Percentiles rank a stretch among this genome's conserved stretches.
These are phyloP conservation scores for Drosophila ohnishii DNA, from an alignment of 1,140 invertebrate genomes.

Conservation along the genomic window DNA sequence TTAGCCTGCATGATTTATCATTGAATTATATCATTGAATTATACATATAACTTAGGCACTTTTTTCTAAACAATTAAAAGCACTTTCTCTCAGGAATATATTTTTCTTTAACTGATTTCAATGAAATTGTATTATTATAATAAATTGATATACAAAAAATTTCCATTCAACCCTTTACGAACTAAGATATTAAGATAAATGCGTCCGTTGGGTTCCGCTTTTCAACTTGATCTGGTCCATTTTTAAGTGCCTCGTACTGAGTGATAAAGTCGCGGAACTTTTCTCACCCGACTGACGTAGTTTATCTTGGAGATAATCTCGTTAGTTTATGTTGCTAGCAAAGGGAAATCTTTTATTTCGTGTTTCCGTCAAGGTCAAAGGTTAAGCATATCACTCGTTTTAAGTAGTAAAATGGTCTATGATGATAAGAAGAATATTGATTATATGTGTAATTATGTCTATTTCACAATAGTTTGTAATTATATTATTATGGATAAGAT, in stretches of 20 bases:
- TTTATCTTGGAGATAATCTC: conserved; percentile 36
- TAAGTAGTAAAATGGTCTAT: too few relatives aligned
- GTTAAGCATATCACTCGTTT: not conserved
- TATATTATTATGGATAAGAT: not conserved
- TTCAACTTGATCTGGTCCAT: conserved; percentile 26
- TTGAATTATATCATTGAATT: conserved; percentile 42
- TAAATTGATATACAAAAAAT: not conserved
- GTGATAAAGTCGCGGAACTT: conserved; percentile 33
- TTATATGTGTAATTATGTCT: too few relatives aligned
- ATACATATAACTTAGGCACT: too few relatives aligned
- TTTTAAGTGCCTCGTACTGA: conserved; percentile 9
- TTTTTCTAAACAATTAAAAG: not conserved
- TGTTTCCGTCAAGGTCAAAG: not conserved
- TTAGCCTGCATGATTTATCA: conserved; percentile 46
- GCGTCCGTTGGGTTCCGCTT: conserved; percentile 23
- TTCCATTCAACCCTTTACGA: not conserved
- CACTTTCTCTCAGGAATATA: not conserved
- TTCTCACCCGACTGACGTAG: conserved; percentile 35
- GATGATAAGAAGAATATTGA: too few relatives aligned
- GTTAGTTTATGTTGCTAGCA: conserved; percentile 1
- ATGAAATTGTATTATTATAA: not conserved
- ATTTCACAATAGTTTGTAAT: conserved; percentile 27
- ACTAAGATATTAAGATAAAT: conserved; percentile 4
- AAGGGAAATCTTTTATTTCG: conserved; percentile 1
- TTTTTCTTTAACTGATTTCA: not conserved